Evolutionary conservation across 2,797 vertebrate genomes (phyloP).

Genomic region (Morelia viridis): DNA sequence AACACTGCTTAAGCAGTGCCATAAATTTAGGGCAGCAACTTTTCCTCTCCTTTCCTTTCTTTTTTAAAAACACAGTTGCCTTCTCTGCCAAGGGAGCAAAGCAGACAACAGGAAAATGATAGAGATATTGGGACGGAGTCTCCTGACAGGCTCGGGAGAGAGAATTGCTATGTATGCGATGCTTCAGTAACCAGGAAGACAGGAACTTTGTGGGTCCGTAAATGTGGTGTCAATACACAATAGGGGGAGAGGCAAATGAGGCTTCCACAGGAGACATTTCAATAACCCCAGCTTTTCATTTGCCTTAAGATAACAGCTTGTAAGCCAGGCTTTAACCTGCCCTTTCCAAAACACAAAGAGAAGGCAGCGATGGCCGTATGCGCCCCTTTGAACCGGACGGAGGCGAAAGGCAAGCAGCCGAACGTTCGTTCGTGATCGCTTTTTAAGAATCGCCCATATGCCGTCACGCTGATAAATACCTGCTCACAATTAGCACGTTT

Average conservation of each 20-base stretch:
- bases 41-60: slow-evolving; percentile 16
- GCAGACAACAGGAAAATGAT: slow-evolving; percentile 23
- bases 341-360: neutral
- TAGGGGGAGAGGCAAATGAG: slow-evolving; percentile 9
- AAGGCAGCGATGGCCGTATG: slow-evolving; percentile 27
- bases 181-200: slow-evolving; percentile 36
- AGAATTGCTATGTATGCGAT: slow-evolving; percentile 36
- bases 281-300: neutral
- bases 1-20: slow-evolving; percentile 34
- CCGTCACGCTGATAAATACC: slow-evolving; percentile 54
- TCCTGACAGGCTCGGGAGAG: slow-evolving; percentile 39
- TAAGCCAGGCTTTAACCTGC: neutral
- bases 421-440: slow-evolving; percentile 66
- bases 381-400: slow-evolving; percentile 51
- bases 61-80: slow-evolving; percentile 37
- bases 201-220: slow-evolving; percentile 50
- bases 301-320: slow-evolving; percentile 29
- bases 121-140: slow-evolving; percentile 55
- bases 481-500: slow-evolving; percentile 66
- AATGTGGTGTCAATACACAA: slow-evolving; percentile 20
- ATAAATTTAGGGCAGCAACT: slow-evolving; percentile 33
- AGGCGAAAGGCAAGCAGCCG: slow-evolving; percentile 65
- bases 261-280: slow-evolving; percentile 30
- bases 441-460: slow-evolving; percentile 67
- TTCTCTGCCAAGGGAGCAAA: slow-evolving; percentile 59